phyloP scores from a whole-genome alignment of 1,140 invertebrate species.

The Drosophila nigromelanica region DNA sequence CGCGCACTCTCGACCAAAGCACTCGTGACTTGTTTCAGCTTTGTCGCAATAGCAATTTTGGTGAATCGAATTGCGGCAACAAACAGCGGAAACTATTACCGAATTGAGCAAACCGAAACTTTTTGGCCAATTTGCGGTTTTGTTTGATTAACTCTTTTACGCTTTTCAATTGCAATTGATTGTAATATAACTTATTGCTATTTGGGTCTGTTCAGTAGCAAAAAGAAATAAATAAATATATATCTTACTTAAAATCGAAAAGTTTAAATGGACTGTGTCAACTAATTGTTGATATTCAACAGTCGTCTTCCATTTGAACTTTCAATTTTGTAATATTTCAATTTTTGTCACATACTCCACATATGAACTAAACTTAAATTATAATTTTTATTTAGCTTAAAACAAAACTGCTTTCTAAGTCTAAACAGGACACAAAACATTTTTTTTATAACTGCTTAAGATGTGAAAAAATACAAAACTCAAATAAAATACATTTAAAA shows the following conservation, averaged over 20 bases:
- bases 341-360: no score
- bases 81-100: slow-evolving; percentile 21
- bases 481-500: no score
- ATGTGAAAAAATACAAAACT: no score
- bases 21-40: neutral
- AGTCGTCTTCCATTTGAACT: neutral
- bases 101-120: slow-evolving; percentile 16
- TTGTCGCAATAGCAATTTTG: neutral
- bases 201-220: no score
- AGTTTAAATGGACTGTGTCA: slow-evolving; percentile 1
- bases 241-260: neutral
- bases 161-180: slow-evolving; percentile 16
- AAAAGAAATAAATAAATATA: neutral
- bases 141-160: slow-evolving; percentile 7
- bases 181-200: neutral
- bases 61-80: neutral
- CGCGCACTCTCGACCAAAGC: neutral
- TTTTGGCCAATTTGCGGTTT: slow-evolving; percentile 15
- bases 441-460: no score
- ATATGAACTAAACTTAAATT: no score
- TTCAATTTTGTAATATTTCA: slow-evolving; percentile 1
- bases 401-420: no score
- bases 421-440: no score
- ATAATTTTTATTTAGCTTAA: no score
- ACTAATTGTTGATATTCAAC: neutral